These are phyloP conservation scores for Microchrysa polita DNA, from an alignment of 2,888 invertebrate genomes.

Conservation along the genomic window DNA sequence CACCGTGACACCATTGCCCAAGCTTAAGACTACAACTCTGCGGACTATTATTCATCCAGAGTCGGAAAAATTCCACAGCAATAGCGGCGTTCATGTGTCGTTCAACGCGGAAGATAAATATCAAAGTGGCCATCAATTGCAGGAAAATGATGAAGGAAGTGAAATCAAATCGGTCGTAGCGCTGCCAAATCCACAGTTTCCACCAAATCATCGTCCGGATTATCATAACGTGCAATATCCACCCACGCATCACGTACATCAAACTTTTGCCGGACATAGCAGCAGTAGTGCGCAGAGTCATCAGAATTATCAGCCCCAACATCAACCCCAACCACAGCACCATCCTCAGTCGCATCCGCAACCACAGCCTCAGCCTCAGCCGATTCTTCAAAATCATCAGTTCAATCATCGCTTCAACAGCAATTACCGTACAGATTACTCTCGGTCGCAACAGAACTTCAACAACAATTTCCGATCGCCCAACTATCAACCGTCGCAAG, in stretches of 20 bases:
- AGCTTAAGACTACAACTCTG: constrained; percentile 78
- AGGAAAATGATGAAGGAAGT: constrained; percentile 71
- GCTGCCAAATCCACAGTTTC: constrained; percentile 56
- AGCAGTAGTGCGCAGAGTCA: constrained; percentile 59
- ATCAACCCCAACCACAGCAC: constrained; percentile 47
- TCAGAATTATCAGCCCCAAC: constrained; percentile 51
- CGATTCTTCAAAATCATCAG: constrained; percentile 3
- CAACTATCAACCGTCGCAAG: constrained; percentile 9
- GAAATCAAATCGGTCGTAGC: constrained; percentile 73
- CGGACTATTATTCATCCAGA: constrained; percentile 87
- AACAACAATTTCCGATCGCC: constrained; percentile 4
- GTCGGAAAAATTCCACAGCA: constrained; percentile 83
- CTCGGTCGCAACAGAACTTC: constrained; percentile 28
- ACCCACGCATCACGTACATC: constrained; percentile 49
- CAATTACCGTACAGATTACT: constrained; percentile 17
- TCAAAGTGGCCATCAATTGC: constrained; percentile 63
- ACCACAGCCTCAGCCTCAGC: constrained; percentile 3
- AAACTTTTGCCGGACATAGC: constrained; percentile 53
- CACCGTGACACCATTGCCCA: constrained; percentile 67
- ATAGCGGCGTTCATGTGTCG: constrained; percentile 82
- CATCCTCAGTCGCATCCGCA: constrained; percentile 51
- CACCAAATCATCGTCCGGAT: constrained; percentile 12
- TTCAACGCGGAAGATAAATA: constrained; percentile 74
- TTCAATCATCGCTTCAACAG: constrained; percentile 3
- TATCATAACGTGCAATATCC: constrained; percentile 2